These are phyloP conservation scores for Amblyraja radiata DNA, from an alignment of 2,797 vertebrate species.

Conservation along the genomic window DNA sequence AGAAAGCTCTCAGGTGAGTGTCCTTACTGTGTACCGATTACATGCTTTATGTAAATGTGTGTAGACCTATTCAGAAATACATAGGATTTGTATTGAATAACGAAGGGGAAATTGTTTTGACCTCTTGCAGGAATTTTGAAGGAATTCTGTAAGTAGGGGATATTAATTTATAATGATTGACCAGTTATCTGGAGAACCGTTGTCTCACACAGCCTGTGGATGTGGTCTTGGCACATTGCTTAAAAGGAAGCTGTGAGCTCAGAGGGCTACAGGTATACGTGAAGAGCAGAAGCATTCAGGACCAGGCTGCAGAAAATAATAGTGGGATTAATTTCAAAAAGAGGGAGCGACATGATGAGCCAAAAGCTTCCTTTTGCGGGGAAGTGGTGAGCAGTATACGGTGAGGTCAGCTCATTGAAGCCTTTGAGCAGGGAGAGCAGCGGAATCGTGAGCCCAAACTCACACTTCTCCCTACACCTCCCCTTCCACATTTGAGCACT, in stretches of 20 bases:
- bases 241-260: neutral
- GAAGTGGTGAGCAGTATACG: neutral
- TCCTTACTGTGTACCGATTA: neutral
- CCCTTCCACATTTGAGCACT: too few relatives aligned
- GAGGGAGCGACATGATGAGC: neutral
- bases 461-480: too few relatives aligned
- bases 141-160: neutral
- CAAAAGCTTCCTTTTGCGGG: neutral
- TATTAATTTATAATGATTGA: neutral
- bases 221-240: neutral
- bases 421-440: too few relatives aligned
- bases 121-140: too few relatives aligned
- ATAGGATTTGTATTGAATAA: neutral
- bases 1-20: conserved; percentile 8
- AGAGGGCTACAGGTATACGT: too few relatives aligned
- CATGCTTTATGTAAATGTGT: neutral
- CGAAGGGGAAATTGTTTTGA: neutral
- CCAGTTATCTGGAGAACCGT: neutral
- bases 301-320: neutral
- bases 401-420: neutral
- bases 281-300: neutral
- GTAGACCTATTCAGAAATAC: neutral
- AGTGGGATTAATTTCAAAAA: neutral
- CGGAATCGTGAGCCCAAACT: too few relatives aligned
- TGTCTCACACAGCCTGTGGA: neutral